Evolutionary conservation across 2,888 invertebrate genomes (phyloP).

Genomic region (Thumatha senex): DNA sequence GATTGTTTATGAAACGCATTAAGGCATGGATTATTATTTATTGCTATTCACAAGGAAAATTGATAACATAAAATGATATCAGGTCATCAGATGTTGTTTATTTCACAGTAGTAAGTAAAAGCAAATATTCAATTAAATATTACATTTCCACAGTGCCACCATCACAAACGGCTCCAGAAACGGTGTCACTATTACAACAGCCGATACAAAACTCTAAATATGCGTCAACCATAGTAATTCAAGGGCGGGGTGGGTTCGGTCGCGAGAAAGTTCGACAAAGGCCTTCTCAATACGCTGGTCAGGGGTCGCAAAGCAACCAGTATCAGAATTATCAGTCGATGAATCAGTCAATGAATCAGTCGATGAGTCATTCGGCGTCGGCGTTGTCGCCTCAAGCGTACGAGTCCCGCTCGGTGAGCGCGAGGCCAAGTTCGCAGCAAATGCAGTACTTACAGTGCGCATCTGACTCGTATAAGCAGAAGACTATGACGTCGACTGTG

Average conservation of each 20-base stretch:
- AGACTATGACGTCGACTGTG: conserved; percentile 38
- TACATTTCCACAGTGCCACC: conserved; percentile 52
- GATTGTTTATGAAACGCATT: no score
- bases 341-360: conserved; percentile 34
- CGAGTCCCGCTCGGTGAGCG: conserved; percentile 36
- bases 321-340: conserved; percentile 55
- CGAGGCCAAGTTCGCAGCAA: conserved; percentile 50
- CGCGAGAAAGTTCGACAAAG: conserved; percentile 67
- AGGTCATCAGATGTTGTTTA: no score
- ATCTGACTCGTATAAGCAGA: conserved; percentile 60
- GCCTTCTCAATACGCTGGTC: conserved; percentile 54
- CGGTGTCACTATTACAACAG: conserved; percentile 75
- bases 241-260: conserved; percentile 61
- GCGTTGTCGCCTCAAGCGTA: conserved; percentile 32
- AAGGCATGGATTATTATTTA: no score
- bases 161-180: conserved; percentile 78
- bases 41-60: no score
- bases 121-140: no score
- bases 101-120: no score
- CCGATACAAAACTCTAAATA: conserved; percentile 69
- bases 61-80: no score
- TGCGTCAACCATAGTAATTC: conserved; percentile 62
- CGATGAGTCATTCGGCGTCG: conserved; percentile 27
- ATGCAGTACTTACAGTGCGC: conserved; percentile 65
- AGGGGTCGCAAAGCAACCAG: conserved; percentile 39